These are phyloP conservation scores for Petromus typicus DNA, from an alignment of 2,113 vertebrate species.

Conservation along the genomic window DNA sequence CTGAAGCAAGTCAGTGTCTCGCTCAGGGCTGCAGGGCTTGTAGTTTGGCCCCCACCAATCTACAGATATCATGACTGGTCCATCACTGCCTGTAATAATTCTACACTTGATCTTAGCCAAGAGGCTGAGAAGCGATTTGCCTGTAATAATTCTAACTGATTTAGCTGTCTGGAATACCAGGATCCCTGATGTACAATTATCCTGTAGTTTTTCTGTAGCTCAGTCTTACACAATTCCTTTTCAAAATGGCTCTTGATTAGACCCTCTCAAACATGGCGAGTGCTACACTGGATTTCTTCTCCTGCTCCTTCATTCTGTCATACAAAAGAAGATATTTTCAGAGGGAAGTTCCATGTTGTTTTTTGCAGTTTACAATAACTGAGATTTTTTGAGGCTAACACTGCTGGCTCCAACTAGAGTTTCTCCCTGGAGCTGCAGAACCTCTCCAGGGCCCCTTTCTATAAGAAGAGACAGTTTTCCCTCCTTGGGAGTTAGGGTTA, in stretches of 20 bases:
- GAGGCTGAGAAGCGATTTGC: too few species aligned
- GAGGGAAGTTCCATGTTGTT: background rate
- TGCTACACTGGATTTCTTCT: background rate
- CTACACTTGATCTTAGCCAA: too few species aligned
- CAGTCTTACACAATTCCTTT: background rate
- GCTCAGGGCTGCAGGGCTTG: background rate
- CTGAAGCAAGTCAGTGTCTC: background rate
- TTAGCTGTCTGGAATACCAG: background rate
- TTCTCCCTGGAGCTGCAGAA: background rate
- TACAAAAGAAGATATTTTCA: background rate
- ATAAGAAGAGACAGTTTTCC: background rate
- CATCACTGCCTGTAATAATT: too few species aligned
- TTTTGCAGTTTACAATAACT: background rate
- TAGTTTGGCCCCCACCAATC: background rate
- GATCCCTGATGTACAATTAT: background rate
- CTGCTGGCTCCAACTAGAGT: background rate
- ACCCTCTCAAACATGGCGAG: background rate
- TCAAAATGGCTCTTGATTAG: background rate
- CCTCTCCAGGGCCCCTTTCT: background rate
- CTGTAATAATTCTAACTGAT: background rate
- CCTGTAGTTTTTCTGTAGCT: background rate
- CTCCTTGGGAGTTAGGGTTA: background rate
- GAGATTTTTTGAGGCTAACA: background rate
- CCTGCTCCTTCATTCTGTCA: background rate
- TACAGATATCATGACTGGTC: background rate